These are phyloP conservation scores for Trichopoda pennipes DNA, from an alignment of 2,888 invertebrate genomes.

Conservation along the genomic window DNA sequence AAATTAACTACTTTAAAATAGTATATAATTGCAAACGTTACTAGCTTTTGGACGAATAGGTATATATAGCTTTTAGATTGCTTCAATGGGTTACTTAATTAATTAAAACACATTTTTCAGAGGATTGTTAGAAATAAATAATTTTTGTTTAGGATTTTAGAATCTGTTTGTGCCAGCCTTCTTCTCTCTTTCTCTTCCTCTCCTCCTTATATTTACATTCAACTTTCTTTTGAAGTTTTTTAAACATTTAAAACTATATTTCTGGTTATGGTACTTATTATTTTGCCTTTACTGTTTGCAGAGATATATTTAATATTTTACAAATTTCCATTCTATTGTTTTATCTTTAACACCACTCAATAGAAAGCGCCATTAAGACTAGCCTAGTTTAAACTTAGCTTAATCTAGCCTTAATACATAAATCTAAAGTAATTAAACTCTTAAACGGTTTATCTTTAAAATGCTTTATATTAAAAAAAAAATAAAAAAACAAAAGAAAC, in stretches of 20 bases:
- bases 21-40: no score
- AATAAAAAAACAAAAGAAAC: no score
- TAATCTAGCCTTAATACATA: slow-evolving; percentile 54
- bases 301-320: slow-evolving; percentile 7
- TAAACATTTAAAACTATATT: background rate
- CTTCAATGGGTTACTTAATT: no score
- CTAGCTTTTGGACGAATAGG: no score
- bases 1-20: no score
- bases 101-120: no score
- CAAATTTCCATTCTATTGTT: slow-evolving; percentile 6
- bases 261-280: background rate
- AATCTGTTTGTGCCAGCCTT: no score
- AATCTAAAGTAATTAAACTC: slow-evolving; percentile 51
- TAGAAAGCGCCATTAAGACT: slow-evolving; percentile 50
- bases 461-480: slow-evolving; percentile 25
- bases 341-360: slow-evolving; percentile 30
- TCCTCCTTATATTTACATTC: background rate
- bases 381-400: slow-evolving; percentile 55
- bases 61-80: no score
- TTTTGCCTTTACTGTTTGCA: background rate
- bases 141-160: no score
- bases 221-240: background rate
- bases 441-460: slow-evolving; percentile 42
- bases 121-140: no score
- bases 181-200: no score